A percentile compares a stretch with the other conserved stretches of the same genome.
These are phyloP conservation scores for Xylophagus ater DNA, from an alignment of 2,888 invertebrate species.

Conservation along the genomic window DNA sequence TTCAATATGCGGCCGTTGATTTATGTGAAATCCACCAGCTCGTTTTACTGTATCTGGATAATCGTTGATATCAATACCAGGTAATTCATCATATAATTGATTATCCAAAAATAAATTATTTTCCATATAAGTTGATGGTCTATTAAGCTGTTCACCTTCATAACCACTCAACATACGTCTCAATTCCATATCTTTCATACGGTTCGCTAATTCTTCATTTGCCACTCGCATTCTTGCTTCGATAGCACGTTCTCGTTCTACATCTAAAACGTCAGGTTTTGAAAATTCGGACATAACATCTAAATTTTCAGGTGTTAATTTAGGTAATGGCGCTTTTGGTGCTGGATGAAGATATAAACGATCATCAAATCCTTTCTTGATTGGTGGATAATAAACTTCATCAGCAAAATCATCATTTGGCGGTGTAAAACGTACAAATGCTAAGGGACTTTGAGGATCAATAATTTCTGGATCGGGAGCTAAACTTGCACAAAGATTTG, in stretches of 20 bases:
- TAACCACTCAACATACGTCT: constrained; percentile 29
- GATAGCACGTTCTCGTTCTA: constrained; percentile 25
- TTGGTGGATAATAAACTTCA: constrained; percentile 66
- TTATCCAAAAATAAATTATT: constrained; percentile 11
- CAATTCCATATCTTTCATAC: constrained; percentile 29
- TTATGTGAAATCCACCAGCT: constrained; percentile 13
- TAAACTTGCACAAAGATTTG: constrained; percentile 36
- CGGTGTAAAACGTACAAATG: constrained; percentile 70
- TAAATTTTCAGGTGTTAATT: constrained; percentile 4
- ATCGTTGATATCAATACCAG: constrained; percentile 21
- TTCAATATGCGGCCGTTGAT: no score
- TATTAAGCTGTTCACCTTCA: constrained; percentile 18
- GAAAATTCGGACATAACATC: constrained; percentile 5
- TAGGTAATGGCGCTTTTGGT: constrained; percentile 14
- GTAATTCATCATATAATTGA: background rate
- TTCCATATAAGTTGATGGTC: constrained; percentile 13
- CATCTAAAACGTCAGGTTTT: constrained; percentile 18
- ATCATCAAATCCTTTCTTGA: constrained; percentile 40
- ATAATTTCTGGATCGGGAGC: constrained; percentile 37
- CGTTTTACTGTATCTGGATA: constrained; percentile 38
- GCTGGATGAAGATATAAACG: constrained; percentile 14
- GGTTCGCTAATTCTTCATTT: constrained; percentile 24
- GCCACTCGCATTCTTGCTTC: constrained; percentile 24
- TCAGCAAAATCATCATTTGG: constrained; percentile 62
- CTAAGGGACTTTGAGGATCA: constrained; percentile 57